Evolutionary conservation across 2,113 vertebrate species (phyloP).

Genomic region (Ictalurus punctatus): DNA sequence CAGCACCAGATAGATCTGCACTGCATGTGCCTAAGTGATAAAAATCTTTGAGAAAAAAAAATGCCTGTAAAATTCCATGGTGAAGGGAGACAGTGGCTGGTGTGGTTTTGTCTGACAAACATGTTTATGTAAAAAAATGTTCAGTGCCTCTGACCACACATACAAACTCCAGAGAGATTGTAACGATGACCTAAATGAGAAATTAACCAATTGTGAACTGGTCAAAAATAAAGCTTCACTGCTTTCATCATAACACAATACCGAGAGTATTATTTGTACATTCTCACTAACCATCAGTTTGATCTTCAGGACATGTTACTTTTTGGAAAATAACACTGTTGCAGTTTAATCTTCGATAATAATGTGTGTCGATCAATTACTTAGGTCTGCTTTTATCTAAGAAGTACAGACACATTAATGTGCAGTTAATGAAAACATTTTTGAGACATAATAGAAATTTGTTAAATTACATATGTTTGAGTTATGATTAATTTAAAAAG

Average conservation of each 20-base stretch:
- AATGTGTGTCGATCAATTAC: background rate
- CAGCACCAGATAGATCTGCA: background rate
- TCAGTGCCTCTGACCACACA: background rate
- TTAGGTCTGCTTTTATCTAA: background rate
- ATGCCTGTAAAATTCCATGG: background rate
- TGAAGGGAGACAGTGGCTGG: constrained; percentile 25
- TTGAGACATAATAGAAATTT: background rate
- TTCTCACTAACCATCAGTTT: background rate
- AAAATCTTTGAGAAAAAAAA: constrained; percentile 12
- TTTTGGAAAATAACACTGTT: background rate
- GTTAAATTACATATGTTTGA: background rate
- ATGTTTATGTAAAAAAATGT: constrained; percentile 27
- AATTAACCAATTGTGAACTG: background rate
- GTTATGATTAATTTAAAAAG: background rate
- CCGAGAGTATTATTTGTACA: background rate
- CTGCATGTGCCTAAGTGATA: background rate
- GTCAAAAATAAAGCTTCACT: background rate
- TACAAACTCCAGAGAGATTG: background rate
- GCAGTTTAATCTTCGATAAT: background rate
- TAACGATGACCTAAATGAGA: constrained; percentile 5
- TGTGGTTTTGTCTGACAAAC: constrained; percentile 38
- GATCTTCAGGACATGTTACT: background rate
- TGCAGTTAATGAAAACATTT: background rate
- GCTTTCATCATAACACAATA: no score
- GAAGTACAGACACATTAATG: background rate